Base-by-base conservation (phyloP, 2,113 vertebrate species). In the Pitta sordida region DNA sequence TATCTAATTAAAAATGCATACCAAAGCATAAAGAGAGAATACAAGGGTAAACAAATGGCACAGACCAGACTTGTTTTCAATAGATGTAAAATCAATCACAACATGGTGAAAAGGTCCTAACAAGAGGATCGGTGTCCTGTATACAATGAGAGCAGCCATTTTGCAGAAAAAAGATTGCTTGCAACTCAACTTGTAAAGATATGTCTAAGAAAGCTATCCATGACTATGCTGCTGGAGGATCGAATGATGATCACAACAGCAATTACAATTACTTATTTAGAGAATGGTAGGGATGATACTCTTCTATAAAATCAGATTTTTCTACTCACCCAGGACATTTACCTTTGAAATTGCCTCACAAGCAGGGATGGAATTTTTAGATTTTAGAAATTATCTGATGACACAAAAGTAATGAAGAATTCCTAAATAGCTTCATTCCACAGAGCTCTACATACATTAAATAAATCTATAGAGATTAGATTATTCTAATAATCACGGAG, bases 1-100 rank as follows among this genome's bases (percentile, higher is more conserved):
- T 86, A 68, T 95, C 95, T 96, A 94, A 96, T 96, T 96, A 96
- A 93, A 96, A 94, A 96, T 96, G 95, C 96, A 96, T 96, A 94
- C 94, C 87, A 86, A 94, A 94, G 94, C 94, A 94, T 93, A 78
- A 83, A 96, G 94, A 96, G 89, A 95, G 90, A 96, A 95, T 96
- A 96, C 93, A 93, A 93, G 96, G 88, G 91, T 96, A 96, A 96
- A 96, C 95, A 96, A 96, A 95, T 95, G 96, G 93, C 96, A 96
- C 94, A 94, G 94, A 96, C 95, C 93, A 96, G 94, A 90, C 91
- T 96, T 96, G 95, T 96, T 96, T 96, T 96, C 95, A 95, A 90
- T 94, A 91, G 92, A 94, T 90, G 71, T 83, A 95, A 92, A 95
- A 95, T 94, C 90, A 95, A 94, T 96, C 96, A 94, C 91, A 93